A percentile compares a stretch with the other conserved stretches of the same genome.
Evolutionary conservation across 2,888 invertebrate genomes (phyloP).

Genomic region (Gortyna flavago): DNA sequence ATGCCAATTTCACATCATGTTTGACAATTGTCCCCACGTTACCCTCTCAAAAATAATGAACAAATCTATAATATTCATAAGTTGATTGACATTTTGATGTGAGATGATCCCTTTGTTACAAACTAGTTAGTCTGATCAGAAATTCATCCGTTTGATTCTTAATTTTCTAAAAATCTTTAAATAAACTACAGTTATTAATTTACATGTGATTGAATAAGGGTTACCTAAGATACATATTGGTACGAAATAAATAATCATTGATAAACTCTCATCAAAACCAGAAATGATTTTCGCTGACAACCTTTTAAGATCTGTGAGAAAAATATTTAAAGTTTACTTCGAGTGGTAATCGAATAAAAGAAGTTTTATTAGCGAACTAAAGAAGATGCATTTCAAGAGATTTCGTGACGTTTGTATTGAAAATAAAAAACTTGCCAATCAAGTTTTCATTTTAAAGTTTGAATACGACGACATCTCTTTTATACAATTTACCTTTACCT

Average conservation of each 20-base stretch:
- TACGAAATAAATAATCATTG: constrained; percentile 50
- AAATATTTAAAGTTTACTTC: constrained; percentile 74
- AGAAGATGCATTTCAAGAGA: constrained; percentile 83
- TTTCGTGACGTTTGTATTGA: constrained; percentile 78
- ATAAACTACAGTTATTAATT: constrained; percentile 62
- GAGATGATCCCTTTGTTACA: constrained; percentile 71
- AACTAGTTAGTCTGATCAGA: constrained; percentile 80
- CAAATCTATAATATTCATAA: constrained; percentile 77
- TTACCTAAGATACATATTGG: constrained; percentile 25
- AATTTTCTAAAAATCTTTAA: constrained; percentile 52
- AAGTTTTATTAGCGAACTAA: constrained; percentile 77
- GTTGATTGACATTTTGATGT: constrained; percentile 83
- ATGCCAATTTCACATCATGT: constrained; percentile 76
- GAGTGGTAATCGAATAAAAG: constrained; percentile 76
- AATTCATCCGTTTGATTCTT: constrained; percentile 72
- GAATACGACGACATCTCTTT: constrained; percentile 84
- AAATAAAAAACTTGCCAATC: constrained; percentile 86
- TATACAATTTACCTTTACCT: constrained; percentile 85
- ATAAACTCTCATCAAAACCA: constrained; percentile 41
- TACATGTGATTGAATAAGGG: constrained; percentile 43
- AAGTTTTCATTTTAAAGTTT: constrained; percentile 88
- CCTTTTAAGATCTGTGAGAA: constrained; percentile 82
- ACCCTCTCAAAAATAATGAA: constrained; percentile 73
- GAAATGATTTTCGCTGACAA: constrained; percentile 35
- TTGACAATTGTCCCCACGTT: constrained; percentile 62